Percentiles rank a stretch among this genome's conserved stretches.
Conservation (phyloP, 2,888 invertebrate species). For the Liopterus haemorrhoidalis region DNA sequence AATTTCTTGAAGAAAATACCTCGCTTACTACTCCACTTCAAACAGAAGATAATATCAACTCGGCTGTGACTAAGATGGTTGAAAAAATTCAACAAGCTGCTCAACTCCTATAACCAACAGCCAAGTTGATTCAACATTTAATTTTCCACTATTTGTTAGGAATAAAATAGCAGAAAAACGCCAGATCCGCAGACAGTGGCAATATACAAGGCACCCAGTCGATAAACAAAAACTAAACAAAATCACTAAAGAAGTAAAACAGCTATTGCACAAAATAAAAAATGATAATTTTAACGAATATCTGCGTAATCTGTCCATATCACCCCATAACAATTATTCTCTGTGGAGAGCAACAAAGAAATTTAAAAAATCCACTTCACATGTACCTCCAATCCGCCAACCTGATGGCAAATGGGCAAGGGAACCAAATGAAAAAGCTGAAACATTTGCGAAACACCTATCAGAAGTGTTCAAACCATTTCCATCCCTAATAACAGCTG, state of each 20-base stretch:
- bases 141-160: constrained; percentile 2
- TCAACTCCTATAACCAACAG: too few species aligned
- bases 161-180: constrained; percentile 11
- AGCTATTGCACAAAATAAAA: constrained; percentile 1
- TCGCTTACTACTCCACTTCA: constrained; percentile 4
- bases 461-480: too few species aligned
- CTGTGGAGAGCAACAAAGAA: constrained; percentile 28
- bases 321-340: constrained; percentile 22
- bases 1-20: too few species aligned
- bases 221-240: constrained; percentile 7
- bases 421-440: constrained; percentile 25
- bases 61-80: not conserved
- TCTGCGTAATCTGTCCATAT: constrained; percentile 4
- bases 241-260: constrained; percentile 6
- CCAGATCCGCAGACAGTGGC: constrained; percentile 3
- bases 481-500: too few species aligned
- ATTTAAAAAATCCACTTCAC: constrained; percentile 20
- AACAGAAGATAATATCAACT: not conserved
- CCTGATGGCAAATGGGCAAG: constrained; percentile 25
- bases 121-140: not conserved
- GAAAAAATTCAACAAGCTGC: constrained; percentile 2
- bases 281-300: constrained; percentile 7
- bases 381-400: constrained; percentile 19
- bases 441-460: constrained; percentile 25
- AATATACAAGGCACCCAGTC: not conserved